phyloP scores from a whole-genome alignment of 2,797 vertebrate genomes.

The Loriculus beryllinus region DNA sequence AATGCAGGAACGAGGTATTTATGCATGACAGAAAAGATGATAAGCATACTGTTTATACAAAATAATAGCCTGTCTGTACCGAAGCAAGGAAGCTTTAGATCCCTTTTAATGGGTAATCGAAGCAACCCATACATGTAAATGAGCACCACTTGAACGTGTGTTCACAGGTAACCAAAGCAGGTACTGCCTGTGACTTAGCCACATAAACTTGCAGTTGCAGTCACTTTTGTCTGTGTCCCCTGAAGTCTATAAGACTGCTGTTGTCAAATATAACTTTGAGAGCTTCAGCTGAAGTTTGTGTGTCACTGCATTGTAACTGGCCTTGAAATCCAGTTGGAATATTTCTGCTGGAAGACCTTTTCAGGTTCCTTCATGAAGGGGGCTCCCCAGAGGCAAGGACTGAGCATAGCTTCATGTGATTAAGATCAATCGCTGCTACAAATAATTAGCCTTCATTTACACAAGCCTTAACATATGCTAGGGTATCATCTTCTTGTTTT shows the following conservation, averaged over 20 bases:
- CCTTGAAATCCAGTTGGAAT: neutral
- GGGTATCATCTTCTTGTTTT: neutral
- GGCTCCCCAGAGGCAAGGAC: neutral
- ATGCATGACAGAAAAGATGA: slow-evolving; percentile 36
- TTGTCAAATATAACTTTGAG: neutral
- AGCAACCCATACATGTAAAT: neutral
- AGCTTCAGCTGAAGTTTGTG: neutral
- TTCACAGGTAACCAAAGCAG: neutral
- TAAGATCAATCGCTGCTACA: neutral
- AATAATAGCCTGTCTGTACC: slow-evolving; percentile 13
- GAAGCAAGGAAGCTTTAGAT: neutral
- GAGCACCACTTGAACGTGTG: neutral
- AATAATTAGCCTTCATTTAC: neutral
- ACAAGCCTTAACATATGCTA: neutral
- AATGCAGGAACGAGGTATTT: slow-evolving; percentile 74
- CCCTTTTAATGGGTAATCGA: neutral
- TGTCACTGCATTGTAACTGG: neutral
- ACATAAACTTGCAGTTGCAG: neutral
- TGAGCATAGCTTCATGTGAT: neutral
- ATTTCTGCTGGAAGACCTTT: neutral
- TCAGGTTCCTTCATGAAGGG: neutral
- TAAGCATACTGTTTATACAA: slow-evolving; percentile 5
- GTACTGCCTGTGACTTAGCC: neutral
- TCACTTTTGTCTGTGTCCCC: neutral
- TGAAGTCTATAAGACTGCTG: neutral